A percentile compares a stretch with the other conserved stretches of the same genome.
Conservation (phyloP, 2,113 vertebrate species). For the Holacanthus passer region DNA sequence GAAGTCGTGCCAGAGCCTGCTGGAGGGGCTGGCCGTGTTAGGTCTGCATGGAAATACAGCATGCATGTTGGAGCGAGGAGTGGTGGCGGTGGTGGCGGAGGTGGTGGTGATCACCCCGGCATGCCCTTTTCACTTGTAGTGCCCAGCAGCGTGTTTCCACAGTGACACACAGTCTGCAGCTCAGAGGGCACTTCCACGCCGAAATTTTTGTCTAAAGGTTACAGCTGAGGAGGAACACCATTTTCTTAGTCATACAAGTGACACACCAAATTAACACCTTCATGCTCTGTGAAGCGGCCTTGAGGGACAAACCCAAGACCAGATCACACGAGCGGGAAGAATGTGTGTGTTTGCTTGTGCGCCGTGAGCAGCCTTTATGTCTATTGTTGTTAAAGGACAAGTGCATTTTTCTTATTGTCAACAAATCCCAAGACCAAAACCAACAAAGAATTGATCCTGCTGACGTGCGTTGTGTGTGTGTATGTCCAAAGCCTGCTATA, state of each 20-base stretch:
- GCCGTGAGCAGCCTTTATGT: neutral
- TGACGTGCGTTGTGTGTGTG: no score
- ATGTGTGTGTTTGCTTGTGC: neutral
- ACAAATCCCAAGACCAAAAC: neutral
- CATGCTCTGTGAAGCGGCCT: constrained; percentile 44
- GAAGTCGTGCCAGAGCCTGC: neutral
- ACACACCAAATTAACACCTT: constrained; percentile 68
- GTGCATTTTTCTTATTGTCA: neutral
- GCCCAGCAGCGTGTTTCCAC: constrained; percentile 38
- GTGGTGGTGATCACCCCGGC: constrained; percentile 22
- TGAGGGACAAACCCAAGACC: constrained; percentile 48
- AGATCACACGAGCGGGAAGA: constrained; percentile 16
- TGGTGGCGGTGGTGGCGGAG: neutral
- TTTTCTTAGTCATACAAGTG: constrained; percentile 53
- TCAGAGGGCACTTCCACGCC: constrained; percentile 3
- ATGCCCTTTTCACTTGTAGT: constrained; percentile 41
- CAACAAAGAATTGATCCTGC: neutral
- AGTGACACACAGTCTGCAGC: constrained; percentile 16
- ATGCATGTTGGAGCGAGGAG: neutral
- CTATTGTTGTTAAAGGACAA: neutral
- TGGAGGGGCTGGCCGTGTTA: neutral
- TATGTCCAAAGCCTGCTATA: no score
- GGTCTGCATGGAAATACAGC: neutral
- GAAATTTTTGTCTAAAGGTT: constrained; percentile 55
- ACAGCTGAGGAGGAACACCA: constrained; percentile 43